phyloP scores from a whole-genome alignment of 2,797 vertebrate genomes.

The Poecilia gillii region DNA sequence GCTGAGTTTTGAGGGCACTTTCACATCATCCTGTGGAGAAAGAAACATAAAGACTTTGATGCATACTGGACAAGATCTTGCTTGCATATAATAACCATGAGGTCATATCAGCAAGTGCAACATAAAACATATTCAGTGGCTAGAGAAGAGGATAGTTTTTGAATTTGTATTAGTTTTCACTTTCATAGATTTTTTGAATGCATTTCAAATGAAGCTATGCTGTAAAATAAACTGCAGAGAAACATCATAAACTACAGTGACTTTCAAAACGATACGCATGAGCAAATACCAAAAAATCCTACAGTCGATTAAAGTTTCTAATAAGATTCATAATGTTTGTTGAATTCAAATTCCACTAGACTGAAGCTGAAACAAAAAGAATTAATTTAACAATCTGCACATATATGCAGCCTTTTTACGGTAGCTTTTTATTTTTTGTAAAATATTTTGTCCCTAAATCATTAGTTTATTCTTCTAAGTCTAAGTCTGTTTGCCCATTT shows the following conservation, averaged over 20 bases:
- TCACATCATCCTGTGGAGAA: constrained; percentile 90
- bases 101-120: neutral
- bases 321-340: neutral
- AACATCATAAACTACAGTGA: neutral
- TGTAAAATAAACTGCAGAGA: neutral
- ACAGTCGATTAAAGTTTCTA: neutral
- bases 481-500: neutral
- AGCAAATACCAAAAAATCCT: neutral
- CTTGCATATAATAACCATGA: neutral
- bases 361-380: neutral
- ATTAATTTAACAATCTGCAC: neutral
- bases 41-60: constrained; percentile 22
- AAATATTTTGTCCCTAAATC: neutral
- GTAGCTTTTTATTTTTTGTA: neutral
- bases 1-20: constrained; percentile 90
- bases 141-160: neutral
- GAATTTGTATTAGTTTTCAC: neutral
- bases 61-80: neutral
- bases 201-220: neutral
- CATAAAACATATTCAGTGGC: neutral
- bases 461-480: neutral
- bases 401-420: neutral
- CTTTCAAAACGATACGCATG: neutral
- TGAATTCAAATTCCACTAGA: neutral
- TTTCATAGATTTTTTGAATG: neutral